A percentile compares a stretch with the other conserved stretches of the same genome.
Conservation (phyloP, 1,140 invertebrate species). For the Stegodyphus dumicola region DNA sequence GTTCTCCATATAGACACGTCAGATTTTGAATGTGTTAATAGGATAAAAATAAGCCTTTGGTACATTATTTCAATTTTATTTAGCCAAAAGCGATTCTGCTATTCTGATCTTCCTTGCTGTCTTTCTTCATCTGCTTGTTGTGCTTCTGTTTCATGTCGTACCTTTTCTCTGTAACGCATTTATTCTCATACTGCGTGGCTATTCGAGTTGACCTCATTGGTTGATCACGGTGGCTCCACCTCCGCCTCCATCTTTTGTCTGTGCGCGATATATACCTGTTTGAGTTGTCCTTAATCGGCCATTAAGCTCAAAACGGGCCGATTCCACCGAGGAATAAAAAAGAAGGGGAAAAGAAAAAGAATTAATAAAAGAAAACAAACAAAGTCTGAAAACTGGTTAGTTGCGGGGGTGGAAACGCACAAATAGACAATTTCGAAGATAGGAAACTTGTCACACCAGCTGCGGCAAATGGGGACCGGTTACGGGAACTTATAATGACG, state of each 20-base stretch:
- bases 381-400: background rate
- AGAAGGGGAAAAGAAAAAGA: background rate
- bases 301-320: slow-evolving; percentile 24
- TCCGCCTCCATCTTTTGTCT: background rate
- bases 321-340: background rate
- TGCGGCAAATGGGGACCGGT: slow-evolving; percentile 7
- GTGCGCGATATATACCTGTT: slow-evolving; percentile 21
- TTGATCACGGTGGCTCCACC: background rate
- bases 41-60: too few relatives aligned
- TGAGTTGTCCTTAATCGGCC: slow-evolving; percentile 35
- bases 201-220: too few relatives aligned
- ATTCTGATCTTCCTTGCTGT: too few relatives aligned
- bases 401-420: background rate
- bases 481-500: slow-evolving; percentile 4
- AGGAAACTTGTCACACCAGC: slow-evolving; percentile 5
- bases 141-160: too few relatives aligned
- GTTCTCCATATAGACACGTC: too few relatives aligned
- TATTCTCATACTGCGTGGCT: too few relatives aligned
- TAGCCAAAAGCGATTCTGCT: too few relatives aligned
- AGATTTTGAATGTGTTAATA: too few relatives aligned
- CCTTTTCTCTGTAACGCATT: too few relatives aligned
- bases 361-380: background rate
- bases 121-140: too few relatives aligned
- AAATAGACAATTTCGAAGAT: background rate
- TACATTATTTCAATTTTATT: too few relatives aligned